Base-by-base conservation (phyloP, 2,113 vertebrate genomes). In the Tachuris rubrigastra region DNA sequence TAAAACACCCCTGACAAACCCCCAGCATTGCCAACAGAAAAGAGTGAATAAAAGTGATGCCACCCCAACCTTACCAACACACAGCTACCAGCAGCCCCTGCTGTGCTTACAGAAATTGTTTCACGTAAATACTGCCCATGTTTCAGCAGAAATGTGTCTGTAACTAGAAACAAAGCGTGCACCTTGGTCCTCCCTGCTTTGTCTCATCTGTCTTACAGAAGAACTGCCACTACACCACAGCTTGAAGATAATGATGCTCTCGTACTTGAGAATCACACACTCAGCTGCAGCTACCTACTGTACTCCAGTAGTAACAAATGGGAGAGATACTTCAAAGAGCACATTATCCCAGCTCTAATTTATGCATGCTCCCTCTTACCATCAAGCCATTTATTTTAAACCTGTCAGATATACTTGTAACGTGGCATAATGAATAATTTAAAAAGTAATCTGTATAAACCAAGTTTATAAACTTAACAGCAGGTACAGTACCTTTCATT, bases 331-430 rank as follows among this genome's bases (percentile, higher is more conserved):
- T 94, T 96, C 92, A 94, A 95, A 92, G 88, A 95, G 79, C 74
- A 84, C 84, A 94, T 96, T 94, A 94, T 93, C 87, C 89, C 77
- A 89, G 93, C 85, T 91, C 68, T 96, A 96, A 96, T 96, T 95
- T 94, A 97, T 95, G 90, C 92, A 75, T 89, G 95, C 72, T 96
- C 93, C 77, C 86, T 94, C 96, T 96, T 78, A 92, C 90, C 94
- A 96, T 85, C 90, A 82, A 93, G 92, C 88, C 86, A 93, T 95
- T 94, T 94, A 92, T 97, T 97, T 94, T 94, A 96, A 93, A 96
- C 83, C 86, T 87, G 95, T 93, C 85, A 94, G 82, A 95, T 91
- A 94, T 53, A 87, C 93, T 95, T 95, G 93, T 89, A 96, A 95
- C 31, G n/a, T 87, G 85, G 81, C 90, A 95, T 90, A 80, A 96